Evolutionary conservation across 2,113 vertebrate genomes (phyloP).

Genomic region (Platysteira castanea): DNA sequence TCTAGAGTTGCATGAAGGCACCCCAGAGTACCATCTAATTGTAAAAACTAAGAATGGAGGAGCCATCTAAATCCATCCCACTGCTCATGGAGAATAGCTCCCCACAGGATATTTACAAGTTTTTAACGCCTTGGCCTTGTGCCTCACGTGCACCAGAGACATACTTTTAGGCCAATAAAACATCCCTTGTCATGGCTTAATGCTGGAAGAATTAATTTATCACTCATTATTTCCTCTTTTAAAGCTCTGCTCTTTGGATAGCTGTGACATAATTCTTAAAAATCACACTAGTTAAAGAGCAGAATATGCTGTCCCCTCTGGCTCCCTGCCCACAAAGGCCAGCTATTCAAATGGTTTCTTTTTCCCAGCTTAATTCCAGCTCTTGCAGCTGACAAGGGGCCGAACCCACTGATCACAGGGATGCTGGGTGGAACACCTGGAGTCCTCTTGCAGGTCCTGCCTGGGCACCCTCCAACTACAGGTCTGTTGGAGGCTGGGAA

Average conservation of each 20-base stretch:
- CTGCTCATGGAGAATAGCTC: slow-evolving; percentile 7
- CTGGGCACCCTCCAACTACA: fast-evolving
- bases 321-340: background rate
- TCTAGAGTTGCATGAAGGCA: slow-evolving; percentile 1
- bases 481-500: background rate
- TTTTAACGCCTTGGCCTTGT: slow-evolving; percentile 45
- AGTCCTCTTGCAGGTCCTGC: background rate
- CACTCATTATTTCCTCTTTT: slow-evolving; percentile 53
- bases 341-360: background rate
- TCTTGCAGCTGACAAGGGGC: background rate
- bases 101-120: slow-evolving; percentile 40
- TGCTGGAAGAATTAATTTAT: slow-evolving; percentile 53
- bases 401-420: background rate
- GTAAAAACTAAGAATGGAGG: slow-evolving; percentile 32
- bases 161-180: slow-evolving; percentile 35
- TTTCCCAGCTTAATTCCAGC: background rate
- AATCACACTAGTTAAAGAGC: background rate
- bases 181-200: slow-evolving; percentile 39
- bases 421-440: background rate
- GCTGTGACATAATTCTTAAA: slow-evolving; percentile 27
- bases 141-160: slow-evolving; percentile 24
- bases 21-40: slow-evolving; percentile 6
- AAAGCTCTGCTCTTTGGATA: slow-evolving; percentile 37
- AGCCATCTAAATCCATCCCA: slow-evolving; percentile 30
- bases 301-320: background rate